Conservation (phyloP, 2,797 vertebrate species). For the Sebastes matsubarae region DNA sequence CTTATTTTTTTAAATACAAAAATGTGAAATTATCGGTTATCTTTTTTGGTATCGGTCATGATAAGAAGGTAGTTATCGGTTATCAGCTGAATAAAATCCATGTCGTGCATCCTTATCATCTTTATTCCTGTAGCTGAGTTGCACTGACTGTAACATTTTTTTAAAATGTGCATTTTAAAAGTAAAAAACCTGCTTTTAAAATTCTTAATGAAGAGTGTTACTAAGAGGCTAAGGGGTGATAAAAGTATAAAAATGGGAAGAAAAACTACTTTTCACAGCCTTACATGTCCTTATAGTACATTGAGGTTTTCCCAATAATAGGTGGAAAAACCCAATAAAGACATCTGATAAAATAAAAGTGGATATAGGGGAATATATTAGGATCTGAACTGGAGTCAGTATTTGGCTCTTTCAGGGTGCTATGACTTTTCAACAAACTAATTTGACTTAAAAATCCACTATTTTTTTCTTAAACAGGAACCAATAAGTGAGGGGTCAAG, state of each 20-base stretch:
- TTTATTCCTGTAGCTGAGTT: not conserved
- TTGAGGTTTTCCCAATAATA: too few species aligned
- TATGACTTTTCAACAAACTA: not conserved
- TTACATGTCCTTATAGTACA: too few species aligned
- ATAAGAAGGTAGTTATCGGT: too few species aligned
- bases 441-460: not conserved
- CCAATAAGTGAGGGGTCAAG: constrained; percentile 30
- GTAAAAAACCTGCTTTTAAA: not conserved
- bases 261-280: not conserved
- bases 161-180: not conserved
- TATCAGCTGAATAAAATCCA: too few species aligned
- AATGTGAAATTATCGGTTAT: too few species aligned
- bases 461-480: constrained; percentile 17
- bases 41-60: too few species aligned
- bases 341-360: not conserved
- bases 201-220: not conserved
- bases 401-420: not conserved
- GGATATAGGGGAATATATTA: not conserved
- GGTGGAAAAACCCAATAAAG: not conserved
- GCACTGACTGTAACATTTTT: not conserved
- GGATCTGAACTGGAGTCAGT: not conserved
- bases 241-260: not conserved
- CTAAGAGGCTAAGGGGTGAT: not conserved
- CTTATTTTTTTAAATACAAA: too few species aligned
- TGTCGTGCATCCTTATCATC: not conserved